phyloP scores from a whole-genome alignment of 2,797 vertebrate species.

The Acrossocheilus fasciatus region DNA sequence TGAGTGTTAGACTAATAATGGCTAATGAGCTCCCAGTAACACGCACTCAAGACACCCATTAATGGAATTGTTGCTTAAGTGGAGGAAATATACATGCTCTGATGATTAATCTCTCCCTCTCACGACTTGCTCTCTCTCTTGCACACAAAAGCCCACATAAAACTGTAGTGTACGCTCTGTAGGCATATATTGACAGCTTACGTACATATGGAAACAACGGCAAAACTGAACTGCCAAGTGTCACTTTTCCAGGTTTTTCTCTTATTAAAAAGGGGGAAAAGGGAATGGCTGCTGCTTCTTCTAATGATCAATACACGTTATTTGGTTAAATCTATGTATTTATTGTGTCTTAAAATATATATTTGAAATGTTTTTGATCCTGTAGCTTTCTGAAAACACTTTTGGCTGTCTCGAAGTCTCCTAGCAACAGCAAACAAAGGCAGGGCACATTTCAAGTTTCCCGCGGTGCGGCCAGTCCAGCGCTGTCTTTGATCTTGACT shows the following conservation, averaged over 20 bases:
- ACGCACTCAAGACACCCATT: slow-evolving; percentile 77
- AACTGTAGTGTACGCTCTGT: not conserved
- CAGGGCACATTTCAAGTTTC: slow-evolving; percentile 87
- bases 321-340: slow-evolving; percentile 66
- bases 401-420: slow-evolving; percentile 81
- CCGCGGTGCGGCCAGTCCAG: slow-evolving; percentile 78
- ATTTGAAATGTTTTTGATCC: slow-evolving; percentile 86
- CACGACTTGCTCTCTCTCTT: not conserved
- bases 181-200: not conserved
- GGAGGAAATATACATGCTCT: slow-evolving; percentile 61
- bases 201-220: not conserved
- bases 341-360: slow-evolving; percentile 80
- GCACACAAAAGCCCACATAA: not conserved
- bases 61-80: slow-evolving; percentile 77
- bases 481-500: slow-evolving; percentile 81
- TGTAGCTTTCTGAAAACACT: slow-evolving; percentile 83
- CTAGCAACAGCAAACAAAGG: slow-evolving; percentile 89
- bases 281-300: slow-evolving; percentile 53
- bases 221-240: not conserved
- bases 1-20: slow-evolving; percentile 83
- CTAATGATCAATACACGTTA: slow-evolving; percentile 58
- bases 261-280: slow-evolving; percentile 56
- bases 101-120: slow-evolving; percentile 45
- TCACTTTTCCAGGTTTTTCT: slow-evolving; percentile 53
- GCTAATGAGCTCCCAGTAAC: slow-evolving; percentile 83